Conservation (phyloP, 2,113 vertebrate species). For the Clinocottus analis region DNA sequence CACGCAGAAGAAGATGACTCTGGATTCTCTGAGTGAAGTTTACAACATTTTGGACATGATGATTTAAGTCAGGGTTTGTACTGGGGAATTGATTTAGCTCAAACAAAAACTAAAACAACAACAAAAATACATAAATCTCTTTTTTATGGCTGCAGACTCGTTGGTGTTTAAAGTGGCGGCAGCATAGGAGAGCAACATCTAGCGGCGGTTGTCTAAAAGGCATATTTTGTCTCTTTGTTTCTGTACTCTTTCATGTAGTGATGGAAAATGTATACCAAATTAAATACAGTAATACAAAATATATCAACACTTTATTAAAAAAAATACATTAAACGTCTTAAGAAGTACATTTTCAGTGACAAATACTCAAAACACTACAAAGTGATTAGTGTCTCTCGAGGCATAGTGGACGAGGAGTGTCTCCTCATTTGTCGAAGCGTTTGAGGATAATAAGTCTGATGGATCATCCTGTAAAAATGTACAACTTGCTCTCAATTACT, state of each 20-base stretch:
- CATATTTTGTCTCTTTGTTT: neutral
- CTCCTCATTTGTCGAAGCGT: neutral
- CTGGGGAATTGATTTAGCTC: too few species aligned
- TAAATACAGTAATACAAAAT: neutral
- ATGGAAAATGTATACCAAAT: too few species aligned
- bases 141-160: neutral
- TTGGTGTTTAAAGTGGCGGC: neutral
- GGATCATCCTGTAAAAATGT: conserved; percentile 9
- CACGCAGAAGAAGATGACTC: too few species aligned
- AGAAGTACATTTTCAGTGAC: neutral
- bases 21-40: too few species aligned
- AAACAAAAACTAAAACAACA: too few species aligned
- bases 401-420: neutral
- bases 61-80: too few species aligned
- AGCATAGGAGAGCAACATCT: neutral
- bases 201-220: neutral
- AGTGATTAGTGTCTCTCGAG: too few species aligned
- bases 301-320: too few species aligned
- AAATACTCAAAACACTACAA: too few species aligned
- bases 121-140: too few species aligned
- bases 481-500: conserved; percentile 30
- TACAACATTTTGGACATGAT: too few species aligned
- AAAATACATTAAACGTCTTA: neutral
- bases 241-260: too few species aligned
- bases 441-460: neutral